Conservation (phyloP, 2,113 vertebrate genomes). For the Onychorhynchus coronatus region DNA sequence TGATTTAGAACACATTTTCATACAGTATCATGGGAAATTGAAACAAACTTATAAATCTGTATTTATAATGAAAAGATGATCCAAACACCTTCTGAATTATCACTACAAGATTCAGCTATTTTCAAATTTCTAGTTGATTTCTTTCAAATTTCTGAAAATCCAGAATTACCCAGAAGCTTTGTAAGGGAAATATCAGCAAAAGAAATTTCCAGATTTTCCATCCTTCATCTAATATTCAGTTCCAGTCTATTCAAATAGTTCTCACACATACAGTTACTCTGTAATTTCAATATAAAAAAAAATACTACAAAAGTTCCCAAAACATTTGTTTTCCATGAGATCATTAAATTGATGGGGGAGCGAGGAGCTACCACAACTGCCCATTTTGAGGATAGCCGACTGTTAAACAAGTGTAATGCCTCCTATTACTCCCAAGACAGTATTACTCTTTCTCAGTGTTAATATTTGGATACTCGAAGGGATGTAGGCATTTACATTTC, state of each 20-base stretch:
- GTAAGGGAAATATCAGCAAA: neutral
- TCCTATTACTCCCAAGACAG: neutral
- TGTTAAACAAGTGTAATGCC: neutral
- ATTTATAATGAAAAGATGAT: neutral
- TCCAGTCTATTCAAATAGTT: neutral
- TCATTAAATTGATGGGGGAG: too few relatives aligned
- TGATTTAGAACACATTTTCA: neutral
- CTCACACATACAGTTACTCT: neutral
- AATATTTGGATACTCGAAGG: neutral
- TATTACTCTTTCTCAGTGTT: neutral
- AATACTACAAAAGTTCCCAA: rapidly evolving
- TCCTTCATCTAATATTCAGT: neutral
- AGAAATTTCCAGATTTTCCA: neutral
- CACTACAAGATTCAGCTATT: neutral
- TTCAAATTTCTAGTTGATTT: neutral
- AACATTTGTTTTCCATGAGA: neutral
- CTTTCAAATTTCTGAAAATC: neutral
- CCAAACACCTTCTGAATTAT: neutral
- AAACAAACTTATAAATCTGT: neutral
- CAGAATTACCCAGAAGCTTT: neutral
- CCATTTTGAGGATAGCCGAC: neutral
- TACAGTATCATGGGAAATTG: neutral
- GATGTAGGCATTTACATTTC: neutral
- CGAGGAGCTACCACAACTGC: neutral
- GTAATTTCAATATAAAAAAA: neutral